Percentiles rank a stretch among this genome's conserved stretches.
Conservation (phyloP, 2,888 invertebrate species). For the Palloptera scutellata region DNA sequence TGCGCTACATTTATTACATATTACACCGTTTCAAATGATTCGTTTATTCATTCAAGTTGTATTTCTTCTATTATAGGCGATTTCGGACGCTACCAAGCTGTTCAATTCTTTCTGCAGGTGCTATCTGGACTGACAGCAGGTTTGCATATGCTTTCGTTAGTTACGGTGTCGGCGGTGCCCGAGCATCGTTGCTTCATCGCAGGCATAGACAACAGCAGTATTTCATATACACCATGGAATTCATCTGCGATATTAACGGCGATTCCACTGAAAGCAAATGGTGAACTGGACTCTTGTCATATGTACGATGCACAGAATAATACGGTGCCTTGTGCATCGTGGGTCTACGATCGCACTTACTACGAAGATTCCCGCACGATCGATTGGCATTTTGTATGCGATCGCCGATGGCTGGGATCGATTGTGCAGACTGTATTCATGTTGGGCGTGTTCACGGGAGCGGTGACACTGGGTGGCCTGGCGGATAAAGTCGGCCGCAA, state of each 20-base stretch:
- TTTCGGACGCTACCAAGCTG: constrained; percentile 82
- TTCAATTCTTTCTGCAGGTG: constrained; percentile 80
- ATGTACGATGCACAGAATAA: constrained; percentile 65
- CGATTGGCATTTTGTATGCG: constrained; percentile 85
- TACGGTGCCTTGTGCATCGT: constrained; percentile 66
- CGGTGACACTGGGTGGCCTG: constrained; percentile 77
- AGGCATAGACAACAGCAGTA: constrained; percentile 67
- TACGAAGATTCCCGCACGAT: constrained; percentile 77
- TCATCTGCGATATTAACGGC: constrained; percentile 66
- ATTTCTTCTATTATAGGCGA: constrained; percentile 70
- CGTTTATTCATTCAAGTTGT: background rate
- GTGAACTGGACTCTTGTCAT: constrained; percentile 72
- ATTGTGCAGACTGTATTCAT: constrained; percentile 77
- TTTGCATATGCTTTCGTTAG: constrained; percentile 79
- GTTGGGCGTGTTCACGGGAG: constrained; percentile 84
- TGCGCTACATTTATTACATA: too few species aligned
- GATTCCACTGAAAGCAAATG: constrained; percentile 69
- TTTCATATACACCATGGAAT: constrained; percentile 68
- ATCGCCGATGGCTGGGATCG: constrained; percentile 81
- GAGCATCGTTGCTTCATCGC: constrained; percentile 69
- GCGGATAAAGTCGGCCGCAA: constrained; percentile 85
- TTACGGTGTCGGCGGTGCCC: constrained; percentile 83
- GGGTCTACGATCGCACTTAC: constrained; percentile 78
- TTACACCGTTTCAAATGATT: too few species aligned
- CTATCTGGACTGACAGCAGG: constrained; percentile 82